A percentile compares a stretch with the other conserved stretches of the same genome.
These are phyloP conservation scores for Puma concolor DNA, from an alignment of 2,113 vertebrate species.

Conservation along the genomic window DNA sequence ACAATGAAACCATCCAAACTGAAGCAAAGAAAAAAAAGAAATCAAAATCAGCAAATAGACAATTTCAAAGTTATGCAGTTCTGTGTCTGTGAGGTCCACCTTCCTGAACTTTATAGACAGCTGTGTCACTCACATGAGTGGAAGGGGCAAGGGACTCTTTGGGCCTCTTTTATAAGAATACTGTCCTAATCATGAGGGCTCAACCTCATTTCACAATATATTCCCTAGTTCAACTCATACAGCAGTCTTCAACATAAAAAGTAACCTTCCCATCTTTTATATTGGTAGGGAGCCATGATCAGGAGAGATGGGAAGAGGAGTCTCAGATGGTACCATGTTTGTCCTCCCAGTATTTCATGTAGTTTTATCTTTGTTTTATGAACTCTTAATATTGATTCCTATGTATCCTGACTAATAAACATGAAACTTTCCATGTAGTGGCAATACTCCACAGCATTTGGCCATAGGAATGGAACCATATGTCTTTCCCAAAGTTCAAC, in stretches of 20 bases:
- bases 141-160: not conserved
- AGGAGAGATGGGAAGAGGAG: not conserved
- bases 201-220: not conserved
- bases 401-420: not conserved
- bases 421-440: not conserved
- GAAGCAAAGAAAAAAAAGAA: not conserved
- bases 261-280: not conserved
- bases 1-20: slow-evolving; percentile 7
- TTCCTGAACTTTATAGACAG: not conserved
- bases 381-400: not conserved
- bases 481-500: not conserved
- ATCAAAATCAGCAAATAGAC: not conserved
- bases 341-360: not conserved
- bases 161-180: not conserved
- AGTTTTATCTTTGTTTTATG: not conserved
- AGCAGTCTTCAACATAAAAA: not conserved
- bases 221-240: not conserved
- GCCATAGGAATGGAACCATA: not conserved
- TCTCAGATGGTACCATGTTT: not conserved
- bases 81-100: not conserved
- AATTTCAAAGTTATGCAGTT: not conserved
- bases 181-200: not conserved
- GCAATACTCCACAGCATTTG: not conserved
- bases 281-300: not conserved
- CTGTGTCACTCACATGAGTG: not conserved